Conservation (phyloP, 2,797 vertebrate species). For the Lepus oiostolus region DNA sequence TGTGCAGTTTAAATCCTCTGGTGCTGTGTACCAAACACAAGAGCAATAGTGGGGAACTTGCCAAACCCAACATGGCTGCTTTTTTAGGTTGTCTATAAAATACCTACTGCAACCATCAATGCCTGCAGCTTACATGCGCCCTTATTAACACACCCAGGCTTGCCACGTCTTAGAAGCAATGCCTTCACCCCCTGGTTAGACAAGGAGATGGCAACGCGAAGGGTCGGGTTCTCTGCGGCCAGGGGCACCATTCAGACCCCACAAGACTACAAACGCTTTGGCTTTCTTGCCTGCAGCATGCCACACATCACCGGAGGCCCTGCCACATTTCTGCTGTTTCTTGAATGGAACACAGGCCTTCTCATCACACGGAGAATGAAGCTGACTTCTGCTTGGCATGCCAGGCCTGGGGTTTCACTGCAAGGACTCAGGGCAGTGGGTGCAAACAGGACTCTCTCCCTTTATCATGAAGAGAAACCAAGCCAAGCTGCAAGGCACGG, state of each 20-base stretch:
- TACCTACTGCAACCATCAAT: slow-evolving; percentile 88
- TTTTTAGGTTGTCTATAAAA: slow-evolving; percentile 86
- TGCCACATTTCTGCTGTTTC: slow-evolving; percentile 73
- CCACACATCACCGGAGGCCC: slow-evolving; percentile 41
- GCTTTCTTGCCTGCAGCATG: slow-evolving; percentile 63
- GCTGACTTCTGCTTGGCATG: background rate
- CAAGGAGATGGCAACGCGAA: slow-evolving; percentile 79
- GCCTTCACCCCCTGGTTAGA: slow-evolving; percentile 73
- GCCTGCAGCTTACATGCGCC: slow-evolving; percentile 75
- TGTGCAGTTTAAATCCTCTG: slow-evolving; percentile 87
- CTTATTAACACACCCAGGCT: slow-evolving; percentile 84
- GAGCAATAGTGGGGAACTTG: slow-evolving; percentile 86
- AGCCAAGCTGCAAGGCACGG: background rate
- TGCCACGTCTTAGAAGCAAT: slow-evolving; percentile 82
- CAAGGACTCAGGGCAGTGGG: background rate
- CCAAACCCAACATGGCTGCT: slow-evolving; percentile 87
- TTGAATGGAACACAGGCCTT: slow-evolving; percentile 70
- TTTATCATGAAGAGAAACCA: background rate
- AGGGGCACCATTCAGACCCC: slow-evolving; percentile 73
- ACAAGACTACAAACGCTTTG: slow-evolving; percentile 55
- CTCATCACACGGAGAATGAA: accelerated
- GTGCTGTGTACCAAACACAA: slow-evolving; percentile 82
- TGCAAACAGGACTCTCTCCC: background rate
- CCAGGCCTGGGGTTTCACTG: background rate
- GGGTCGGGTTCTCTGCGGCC: slow-evolving; percentile 59